Conservation (phyloP, 2,797 vertebrate genomes). For the Lagocephalus sceleratus region DNA sequence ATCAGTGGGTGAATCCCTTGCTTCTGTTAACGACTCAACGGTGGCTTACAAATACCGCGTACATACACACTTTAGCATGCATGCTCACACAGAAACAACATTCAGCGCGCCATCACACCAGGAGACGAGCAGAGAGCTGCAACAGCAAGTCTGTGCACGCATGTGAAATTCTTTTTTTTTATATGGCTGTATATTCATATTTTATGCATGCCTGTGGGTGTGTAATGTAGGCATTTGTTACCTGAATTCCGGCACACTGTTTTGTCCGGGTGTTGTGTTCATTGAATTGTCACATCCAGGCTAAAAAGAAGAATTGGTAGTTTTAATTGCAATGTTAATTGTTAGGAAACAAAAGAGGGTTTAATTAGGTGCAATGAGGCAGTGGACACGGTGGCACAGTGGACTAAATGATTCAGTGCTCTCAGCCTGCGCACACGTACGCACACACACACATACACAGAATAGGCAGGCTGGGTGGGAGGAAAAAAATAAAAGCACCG, state of each 20-base stretch:
- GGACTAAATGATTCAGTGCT: slow-evolving; percentile 84
- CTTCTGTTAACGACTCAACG: slow-evolving; percentile 54
- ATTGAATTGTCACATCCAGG: slow-evolving; percentile 74
- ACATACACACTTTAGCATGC: not conserved
- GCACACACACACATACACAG: slow-evolving; percentile 29
- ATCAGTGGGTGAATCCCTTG: slow-evolving; percentile 55
- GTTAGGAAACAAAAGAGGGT: slow-evolving; percentile 91
- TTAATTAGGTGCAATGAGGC: slow-evolving; percentile 93
- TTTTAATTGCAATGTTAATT: slow-evolving; percentile 96
- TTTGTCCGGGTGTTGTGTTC: slow-evolving; percentile 60
- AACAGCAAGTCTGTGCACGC: not conserved
- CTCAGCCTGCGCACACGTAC: slow-evolving; percentile 49
- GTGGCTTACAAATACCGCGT: slow-evolving; percentile 10
- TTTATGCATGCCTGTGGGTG: not conserved
- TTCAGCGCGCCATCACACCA: not conserved
- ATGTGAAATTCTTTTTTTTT: not conserved
- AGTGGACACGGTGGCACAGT: slow-evolving; percentile 88
- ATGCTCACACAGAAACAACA: not conserved
- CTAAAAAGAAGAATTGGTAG: slow-evolving; percentile 78
- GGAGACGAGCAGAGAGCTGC: not conserved
- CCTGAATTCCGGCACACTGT: slow-evolving; percentile 43
- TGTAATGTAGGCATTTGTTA: slow-evolving; percentile 14
- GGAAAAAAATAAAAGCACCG: slow-evolving; percentile 27
- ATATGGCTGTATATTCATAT: not conserved
- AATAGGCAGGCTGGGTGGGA: slow-evolving; percentile 26